Evolutionary conservation across 2,797 vertebrate genomes (phyloP).

Genomic region (Mycteria americana): DNA sequence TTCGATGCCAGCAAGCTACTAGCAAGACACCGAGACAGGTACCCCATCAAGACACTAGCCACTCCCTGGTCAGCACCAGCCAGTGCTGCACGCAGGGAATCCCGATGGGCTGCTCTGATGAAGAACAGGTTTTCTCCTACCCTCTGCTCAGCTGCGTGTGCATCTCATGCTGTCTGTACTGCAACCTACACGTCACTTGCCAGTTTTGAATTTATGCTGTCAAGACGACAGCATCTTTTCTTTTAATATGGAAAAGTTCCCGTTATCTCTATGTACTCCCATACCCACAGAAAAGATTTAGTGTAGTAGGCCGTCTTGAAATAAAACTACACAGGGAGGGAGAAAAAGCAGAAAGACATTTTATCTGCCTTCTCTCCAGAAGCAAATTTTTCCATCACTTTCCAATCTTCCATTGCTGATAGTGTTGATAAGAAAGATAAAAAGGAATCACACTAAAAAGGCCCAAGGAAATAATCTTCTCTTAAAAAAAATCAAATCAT

Average conservation of each 20-base stretch:
- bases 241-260: background rate
- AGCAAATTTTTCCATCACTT: background rate
- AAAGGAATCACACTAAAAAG: background rate
- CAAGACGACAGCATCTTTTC: background rate
- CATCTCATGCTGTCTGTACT: background rate
- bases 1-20: background rate
- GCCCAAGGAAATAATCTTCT: background rate
- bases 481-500: background rate
- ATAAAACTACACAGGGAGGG: background rate
- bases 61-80: background rate
- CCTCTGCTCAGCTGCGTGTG: background rate
- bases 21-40: background rate
- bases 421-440: background rate
- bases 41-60: background rate
- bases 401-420: background rate
- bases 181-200: background rate
- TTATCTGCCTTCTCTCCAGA: background rate
- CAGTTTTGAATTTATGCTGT: background rate
- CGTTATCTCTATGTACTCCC: background rate
- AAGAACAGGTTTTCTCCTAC: background rate
- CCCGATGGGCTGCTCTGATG: background rate
- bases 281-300: background rate
- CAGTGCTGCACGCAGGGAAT: background rate
- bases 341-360: background rate
- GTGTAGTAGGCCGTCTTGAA: background rate